A percentile compares a stretch with the other conserved stretches of the same genome.
phyloP scores from a whole-genome alignment of 2,888 invertebrate species.

The Sipunculus nudus region DNA sequence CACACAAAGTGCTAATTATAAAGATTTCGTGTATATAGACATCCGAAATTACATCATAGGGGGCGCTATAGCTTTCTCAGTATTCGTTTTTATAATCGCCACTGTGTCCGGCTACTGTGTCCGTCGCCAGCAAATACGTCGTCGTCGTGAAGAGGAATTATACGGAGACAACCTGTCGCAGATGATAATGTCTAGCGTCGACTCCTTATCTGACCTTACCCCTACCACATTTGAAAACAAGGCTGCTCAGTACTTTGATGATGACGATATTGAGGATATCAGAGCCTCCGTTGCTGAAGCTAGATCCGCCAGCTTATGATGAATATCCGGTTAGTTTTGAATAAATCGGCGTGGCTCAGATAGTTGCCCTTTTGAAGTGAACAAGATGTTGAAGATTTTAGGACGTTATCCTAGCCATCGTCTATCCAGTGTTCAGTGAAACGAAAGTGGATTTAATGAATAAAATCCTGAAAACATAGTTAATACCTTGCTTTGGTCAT shows the following conservation, averaged over 20 bases:
- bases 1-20: slow-evolving; percentile 17
- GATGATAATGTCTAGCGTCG: slow-evolving; percentile 35
- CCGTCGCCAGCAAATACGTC: slow-evolving; percentile 20
- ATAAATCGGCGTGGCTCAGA: too few species aligned
- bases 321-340: too few species aligned
- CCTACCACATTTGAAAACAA: slow-evolving; percentile 36
- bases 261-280: slow-evolving; percentile 35
- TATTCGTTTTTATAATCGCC: background rate
- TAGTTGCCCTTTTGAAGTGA: too few species aligned
- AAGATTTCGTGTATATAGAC: slow-evolving; percentile 14
- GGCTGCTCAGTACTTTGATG: slow-evolving; percentile 33
- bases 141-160: slow-evolving; percentile 27
- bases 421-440: too few species aligned
- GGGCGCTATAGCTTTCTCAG: slow-evolving; percentile 14
- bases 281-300: background rate
- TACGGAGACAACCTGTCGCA: slow-evolving; percentile 36
- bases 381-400: too few species aligned
- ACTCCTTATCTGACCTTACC: slow-evolving; percentile 33
- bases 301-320: too few species aligned
- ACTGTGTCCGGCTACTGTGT: slow-evolving; percentile 15
- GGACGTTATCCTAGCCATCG: too few species aligned
- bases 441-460: too few species aligned
- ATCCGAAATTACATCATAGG: slow-evolving; percentile 20
- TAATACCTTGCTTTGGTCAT: too few species aligned
- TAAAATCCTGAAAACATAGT: too few species aligned